Conservation (phyloP, 2,888 invertebrate species). For the Melanostoma mellinum region DNA sequence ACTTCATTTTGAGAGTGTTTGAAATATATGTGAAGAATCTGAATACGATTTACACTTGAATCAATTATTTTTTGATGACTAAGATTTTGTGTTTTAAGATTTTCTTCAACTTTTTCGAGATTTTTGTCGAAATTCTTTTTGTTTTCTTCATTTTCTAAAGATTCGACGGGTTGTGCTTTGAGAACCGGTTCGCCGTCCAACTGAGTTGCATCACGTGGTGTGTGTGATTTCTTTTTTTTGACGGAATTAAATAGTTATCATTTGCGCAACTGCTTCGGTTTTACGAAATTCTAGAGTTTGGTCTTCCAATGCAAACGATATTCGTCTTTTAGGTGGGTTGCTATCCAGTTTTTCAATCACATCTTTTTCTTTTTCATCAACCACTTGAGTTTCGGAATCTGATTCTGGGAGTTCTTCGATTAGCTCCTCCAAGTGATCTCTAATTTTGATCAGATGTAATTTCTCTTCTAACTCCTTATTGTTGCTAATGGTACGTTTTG, state of each 20-base stretch:
- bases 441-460: constrained; percentile 73
- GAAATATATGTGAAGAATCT: constrained; percentile 78
- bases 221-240: constrained; percentile 49
- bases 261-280: constrained; percentile 78
- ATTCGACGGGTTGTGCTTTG: too few species aligned
- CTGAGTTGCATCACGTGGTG: constrained; percentile 75
- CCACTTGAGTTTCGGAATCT: constrained; percentile 29
- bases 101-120: constrained; percentile 78
- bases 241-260: constrained; percentile 74
- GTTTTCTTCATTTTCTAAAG: constrained; percentile 7
- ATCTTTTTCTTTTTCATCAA: neutral
- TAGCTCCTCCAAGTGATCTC: constrained; percentile 75
- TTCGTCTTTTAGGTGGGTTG: constrained; percentile 75
- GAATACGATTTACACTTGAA: constrained; percentile 69
- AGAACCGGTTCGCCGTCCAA: constrained; percentile 73
- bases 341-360: neutral
- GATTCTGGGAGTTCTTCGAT: constrained; percentile 71
- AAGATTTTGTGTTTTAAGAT: constrained; percentile 77
- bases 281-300: constrained; percentile 77
- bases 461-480: constrained; percentile 75
- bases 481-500: constrained; percentile 58
- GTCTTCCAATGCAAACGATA: constrained; percentile 78
- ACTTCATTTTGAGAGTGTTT: constrained; percentile 76
- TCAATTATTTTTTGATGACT: constrained; percentile 78
- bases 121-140: constrained; percentile 13